Conservation (phyloP, 1,140 invertebrate genomes). For the Drosophila nikananu region DNA sequence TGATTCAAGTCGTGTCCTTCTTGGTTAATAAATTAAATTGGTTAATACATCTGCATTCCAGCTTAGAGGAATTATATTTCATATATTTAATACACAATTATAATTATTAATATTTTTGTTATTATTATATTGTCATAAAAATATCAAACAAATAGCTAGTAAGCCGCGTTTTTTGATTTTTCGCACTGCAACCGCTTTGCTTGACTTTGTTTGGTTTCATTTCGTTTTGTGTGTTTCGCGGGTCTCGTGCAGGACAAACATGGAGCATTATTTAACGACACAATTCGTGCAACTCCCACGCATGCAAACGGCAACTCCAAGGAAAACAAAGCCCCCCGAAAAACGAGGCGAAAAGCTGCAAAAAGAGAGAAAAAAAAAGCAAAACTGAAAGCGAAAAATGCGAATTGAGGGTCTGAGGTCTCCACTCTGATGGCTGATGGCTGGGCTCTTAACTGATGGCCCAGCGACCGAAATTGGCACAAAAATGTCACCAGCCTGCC, state of each 20-base stretch:
- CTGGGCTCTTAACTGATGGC: conserved; percentile 75
- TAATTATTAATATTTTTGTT: no score
- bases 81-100: no score
- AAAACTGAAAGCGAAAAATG: conserved; percentile 79
- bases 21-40: no score
- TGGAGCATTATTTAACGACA: conserved; percentile 81
- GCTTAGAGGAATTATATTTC: no score
- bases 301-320: conserved; percentile 64
- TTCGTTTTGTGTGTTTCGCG: conserved; percentile 38
- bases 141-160: no score
- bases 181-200: conserved; percentile 25
- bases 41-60: no score
- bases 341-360: conserved; percentile 38
- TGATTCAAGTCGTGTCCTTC: no score
- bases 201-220: conserved; percentile 29
- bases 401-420: conserved; percentile 63
- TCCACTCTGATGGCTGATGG: conserved; percentile 36
- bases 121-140: no score
- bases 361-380: conserved; percentile 30
- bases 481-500: conserved; percentile 76
- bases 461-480: conserved; percentile 82
- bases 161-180: background rate
- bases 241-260: conserved; percentile 73
- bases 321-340: conserved; percentile 44
- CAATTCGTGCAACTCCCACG: conserved; percentile 82